Conservation (phyloP, 2,113 vertebrate genomes). For the Elachura formosa region DNA sequence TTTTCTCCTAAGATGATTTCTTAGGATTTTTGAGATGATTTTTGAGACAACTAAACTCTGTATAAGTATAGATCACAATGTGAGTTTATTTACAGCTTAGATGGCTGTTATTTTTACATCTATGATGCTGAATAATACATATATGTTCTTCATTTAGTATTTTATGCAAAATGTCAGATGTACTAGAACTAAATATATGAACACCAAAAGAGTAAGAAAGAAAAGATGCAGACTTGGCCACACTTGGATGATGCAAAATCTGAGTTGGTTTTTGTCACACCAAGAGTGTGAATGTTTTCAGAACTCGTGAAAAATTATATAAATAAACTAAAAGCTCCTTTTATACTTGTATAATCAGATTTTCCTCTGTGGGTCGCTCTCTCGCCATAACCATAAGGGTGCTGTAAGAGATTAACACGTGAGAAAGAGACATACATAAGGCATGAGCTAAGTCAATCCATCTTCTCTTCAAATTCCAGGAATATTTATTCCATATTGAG, state of each 20-base stretch:
- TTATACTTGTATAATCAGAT: background rate
- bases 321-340: background rate
- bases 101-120: background rate
- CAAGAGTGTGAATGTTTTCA: background rate
- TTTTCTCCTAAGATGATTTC: slow-evolving; percentile 21
- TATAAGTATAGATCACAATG: background rate
- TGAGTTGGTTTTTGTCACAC: background rate
- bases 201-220: background rate
- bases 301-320: background rate
- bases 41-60: background rate
- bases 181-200: background rate
- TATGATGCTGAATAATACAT: background rate
- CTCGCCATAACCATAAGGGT: rapidly evolving
- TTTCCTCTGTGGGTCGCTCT: background rate
- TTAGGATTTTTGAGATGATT: too few relatives aligned
- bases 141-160: background rate
- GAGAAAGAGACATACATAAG: background rate
- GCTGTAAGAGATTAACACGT: background rate
- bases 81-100: background rate
- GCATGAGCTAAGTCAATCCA: background rate
- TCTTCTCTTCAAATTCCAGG: background rate
- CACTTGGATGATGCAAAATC: background rate
- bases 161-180: background rate
- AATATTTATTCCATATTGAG: background rate
- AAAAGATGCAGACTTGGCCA: background rate